Evolutionary conservation across 2,113 vertebrate genomes (phyloP).

Genomic region (Lanius collurio): DNA sequence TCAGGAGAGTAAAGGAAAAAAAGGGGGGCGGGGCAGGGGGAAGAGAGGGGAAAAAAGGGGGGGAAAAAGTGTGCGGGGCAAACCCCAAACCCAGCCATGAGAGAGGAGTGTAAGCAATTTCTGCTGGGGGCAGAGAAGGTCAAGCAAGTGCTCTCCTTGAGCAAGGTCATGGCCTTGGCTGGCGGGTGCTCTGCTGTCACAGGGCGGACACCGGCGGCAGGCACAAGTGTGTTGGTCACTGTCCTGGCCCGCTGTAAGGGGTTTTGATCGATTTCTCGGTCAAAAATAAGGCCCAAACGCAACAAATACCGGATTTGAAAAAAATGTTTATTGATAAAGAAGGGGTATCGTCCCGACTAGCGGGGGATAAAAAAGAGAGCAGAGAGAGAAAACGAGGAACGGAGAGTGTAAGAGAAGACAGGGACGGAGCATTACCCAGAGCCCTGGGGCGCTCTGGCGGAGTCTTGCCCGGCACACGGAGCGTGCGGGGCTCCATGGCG

Average conservation of each 20-base stretch:
- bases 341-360: background rate
- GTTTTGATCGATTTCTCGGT: background rate
- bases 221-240: no score
- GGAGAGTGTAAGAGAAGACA: no score
- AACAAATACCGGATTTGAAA: background rate
- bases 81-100: background rate
- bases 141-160: background rate
- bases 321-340: no score
- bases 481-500: no score
- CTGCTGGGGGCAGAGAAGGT: background rate
- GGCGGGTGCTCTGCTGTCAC: background rate
- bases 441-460: no score
- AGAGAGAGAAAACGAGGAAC: background rate
- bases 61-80: rapidly evolving
- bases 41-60: no score
- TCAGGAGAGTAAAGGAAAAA: background rate
- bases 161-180: no score
- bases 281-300: background rate
- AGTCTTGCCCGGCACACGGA: no score
- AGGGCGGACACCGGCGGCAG: rapidly evolving
- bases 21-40: rapidly evolving
- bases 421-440: no score
- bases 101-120: background rate
- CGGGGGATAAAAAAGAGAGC: background rate
- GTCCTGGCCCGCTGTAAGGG: no score